phyloP scores from a whole-genome alignment of 2,888 invertebrate species.

The Stegophylla sp. region DNA sequence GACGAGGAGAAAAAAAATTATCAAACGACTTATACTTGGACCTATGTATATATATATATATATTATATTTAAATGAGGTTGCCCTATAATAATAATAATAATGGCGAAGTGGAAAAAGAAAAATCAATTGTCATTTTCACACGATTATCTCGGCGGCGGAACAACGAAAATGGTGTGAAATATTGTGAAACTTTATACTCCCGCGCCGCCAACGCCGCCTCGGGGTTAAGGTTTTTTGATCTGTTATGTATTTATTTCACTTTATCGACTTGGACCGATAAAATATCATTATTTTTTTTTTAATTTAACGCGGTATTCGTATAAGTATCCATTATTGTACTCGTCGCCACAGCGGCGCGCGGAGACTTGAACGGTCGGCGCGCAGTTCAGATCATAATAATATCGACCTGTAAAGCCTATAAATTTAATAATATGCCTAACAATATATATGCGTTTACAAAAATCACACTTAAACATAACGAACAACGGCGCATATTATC shows the following conservation, averaged over 20 bases:
- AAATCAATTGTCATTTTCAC: constrained; percentile 54
- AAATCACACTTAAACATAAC: too few relatives aligned
- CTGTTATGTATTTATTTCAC: neutral
- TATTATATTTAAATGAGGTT: constrained; percentile 42
- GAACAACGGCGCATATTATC: too few relatives aligned
- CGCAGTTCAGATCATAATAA: too few relatives aligned
- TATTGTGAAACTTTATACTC: constrained; percentile 48
- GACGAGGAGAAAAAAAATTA: constrained; percentile 3
- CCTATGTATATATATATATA: too few relatives aligned
- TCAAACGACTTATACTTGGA: constrained; percentile 24
- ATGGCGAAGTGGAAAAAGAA: constrained; percentile 33
- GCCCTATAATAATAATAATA: neutral
- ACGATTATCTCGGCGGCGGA: constrained; percentile 46
- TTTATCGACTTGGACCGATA: neutral
- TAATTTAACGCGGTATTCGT: too few relatives aligned
- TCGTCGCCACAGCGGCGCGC: too few relatives aligned
- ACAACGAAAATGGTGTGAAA: constrained; percentile 51
- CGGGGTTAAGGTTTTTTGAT: constrained; percentile 4
- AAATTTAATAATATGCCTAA: too few relatives aligned
- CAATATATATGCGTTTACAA: too few relatives aligned
- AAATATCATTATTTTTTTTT: neutral
- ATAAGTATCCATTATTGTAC: too few relatives aligned
- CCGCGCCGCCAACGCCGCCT: too few relatives aligned
- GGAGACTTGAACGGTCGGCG: constrained; percentile 14
- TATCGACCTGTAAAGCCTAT: too few relatives aligned